Base-by-base conservation (phyloP, 2,888 invertebrate species). In the Terebella lapidaria region DNA sequence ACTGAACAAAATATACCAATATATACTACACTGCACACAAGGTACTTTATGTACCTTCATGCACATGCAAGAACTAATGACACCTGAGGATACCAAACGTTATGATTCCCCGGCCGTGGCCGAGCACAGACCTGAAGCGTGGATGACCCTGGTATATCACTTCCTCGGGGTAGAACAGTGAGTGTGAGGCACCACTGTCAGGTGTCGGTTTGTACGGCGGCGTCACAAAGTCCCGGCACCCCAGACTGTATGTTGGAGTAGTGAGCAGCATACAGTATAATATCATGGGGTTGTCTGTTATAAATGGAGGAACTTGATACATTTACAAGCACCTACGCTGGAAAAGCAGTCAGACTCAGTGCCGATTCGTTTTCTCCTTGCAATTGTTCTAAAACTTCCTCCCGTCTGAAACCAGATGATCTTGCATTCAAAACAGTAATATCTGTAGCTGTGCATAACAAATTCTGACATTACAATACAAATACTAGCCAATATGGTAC, bases 121-220 rank as follows among this genome's bases (percentile, higher is more conserved):
- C n/a, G 24, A 10, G 27, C 26, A 56, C 69, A 65, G 71, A 81
- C 81, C 87, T 89, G 81, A 94, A 96, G 62, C 96, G 86, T 22
- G 97, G 97, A 85, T 99, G 99, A n/a, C 92, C 94, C 1, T 87
- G 86, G 79, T 86, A 96, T 72, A 97, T 95, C 27, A 88, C 94
- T 70, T 92, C 90, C 79, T 97, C 95, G 0, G 99, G 95, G 79
- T 94, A 94, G 83, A 92, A 99, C 18, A 85, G 69, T 2, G 84
- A 96, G 66, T 85, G 85, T 0, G 95, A 90, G 1, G 90, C 89
- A 56, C 91, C 88, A 22, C 63, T 60, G n/a, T 67, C 56, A 5
- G 80, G 79, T 10, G 71, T 72, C 0, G 80, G 72, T 10, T 64
- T 60, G 2, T 66, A 54, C 1, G 86, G 81, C 0, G 99, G 99